A percentile compares a stretch with the other conserved stretches of the same genome.
phyloP scores from a whole-genome alignment of 2,113 vertebrate genomes.

The Entomyzon cyanotis region DNA sequence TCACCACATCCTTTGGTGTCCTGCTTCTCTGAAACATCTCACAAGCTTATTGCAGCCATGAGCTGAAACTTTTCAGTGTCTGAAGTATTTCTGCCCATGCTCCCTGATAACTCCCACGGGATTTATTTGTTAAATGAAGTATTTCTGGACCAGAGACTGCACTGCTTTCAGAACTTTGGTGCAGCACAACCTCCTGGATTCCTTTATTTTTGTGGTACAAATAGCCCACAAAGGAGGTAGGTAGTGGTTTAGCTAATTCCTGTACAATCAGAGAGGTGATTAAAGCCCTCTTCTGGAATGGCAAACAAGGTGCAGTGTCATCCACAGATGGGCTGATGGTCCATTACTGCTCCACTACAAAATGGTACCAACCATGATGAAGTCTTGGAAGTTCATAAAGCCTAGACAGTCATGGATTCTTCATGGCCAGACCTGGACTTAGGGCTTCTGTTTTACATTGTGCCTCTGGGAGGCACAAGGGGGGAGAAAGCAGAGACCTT shows the following conservation, averaged over 20 bases:
- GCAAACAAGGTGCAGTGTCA: not conserved
- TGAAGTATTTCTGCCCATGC: not conserved
- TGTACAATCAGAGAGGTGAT: not conserved
- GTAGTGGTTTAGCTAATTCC: not conserved
- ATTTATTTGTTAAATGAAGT: not conserved
- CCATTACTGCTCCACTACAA: not conserved
- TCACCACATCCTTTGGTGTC: not conserved
- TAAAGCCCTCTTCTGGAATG: not conserved
- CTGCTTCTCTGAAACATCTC: not conserved
- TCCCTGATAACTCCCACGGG: not conserved
- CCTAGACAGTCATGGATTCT: not conserved
- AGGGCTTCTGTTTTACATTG: not conserved
- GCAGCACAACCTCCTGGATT: not conserved
- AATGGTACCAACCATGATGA: not conserved
- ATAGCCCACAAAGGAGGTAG: not conserved
- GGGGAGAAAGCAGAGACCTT: not conserved
- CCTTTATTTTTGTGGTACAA: not conserved
- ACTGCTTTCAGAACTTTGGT: not conserved
- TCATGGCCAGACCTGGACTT: not conserved
- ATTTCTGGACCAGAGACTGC: accelerated
- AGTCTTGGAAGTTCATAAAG: not conserved
- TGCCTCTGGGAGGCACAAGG: not conserved
- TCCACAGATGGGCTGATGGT: not conserved
- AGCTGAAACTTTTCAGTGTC: not conserved
- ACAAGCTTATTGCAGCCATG: not conserved